Evolutionary conservation across 2,797 vertebrate genomes (phyloP).

Genomic region (Eurystomus glaucurus): DNA sequence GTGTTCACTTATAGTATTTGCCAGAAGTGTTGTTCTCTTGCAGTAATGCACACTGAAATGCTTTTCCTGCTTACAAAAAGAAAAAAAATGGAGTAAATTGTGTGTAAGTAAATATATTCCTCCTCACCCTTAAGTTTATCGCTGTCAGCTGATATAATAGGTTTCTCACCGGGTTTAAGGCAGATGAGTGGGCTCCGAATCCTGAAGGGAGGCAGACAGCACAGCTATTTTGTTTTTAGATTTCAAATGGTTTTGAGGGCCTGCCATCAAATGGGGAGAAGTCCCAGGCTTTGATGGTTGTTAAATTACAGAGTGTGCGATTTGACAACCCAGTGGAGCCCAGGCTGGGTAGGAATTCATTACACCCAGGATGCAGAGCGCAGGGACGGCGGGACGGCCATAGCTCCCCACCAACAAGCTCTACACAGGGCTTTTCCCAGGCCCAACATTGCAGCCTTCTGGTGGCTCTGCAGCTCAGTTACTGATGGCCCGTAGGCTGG

Average conservation of each 20-base stretch:
- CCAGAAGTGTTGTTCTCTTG: neutral
- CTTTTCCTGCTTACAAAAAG: conserved; percentile 14
- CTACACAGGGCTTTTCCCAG: rapidly evolving
- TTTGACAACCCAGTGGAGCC: conserved; percentile 20
- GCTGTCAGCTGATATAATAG: conserved; percentile 44
- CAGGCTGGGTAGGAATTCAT: rapidly evolving
- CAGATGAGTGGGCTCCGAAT: conserved; percentile 41
- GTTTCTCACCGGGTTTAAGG: conserved; percentile 32
- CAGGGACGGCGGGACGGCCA: rapidly evolving
- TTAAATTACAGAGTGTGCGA: neutral
- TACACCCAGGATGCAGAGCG: rapidly evolving
- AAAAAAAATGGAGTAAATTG: conserved; percentile 18
- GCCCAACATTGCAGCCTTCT: rapidly evolving
- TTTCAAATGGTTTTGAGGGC: conserved; percentile 28
- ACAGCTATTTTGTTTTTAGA: conserved; percentile 55
- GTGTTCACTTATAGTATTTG: neutral
- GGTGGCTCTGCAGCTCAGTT: rapidly evolving
- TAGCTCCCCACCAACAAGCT: neutral
- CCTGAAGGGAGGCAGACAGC: conserved; percentile 45
- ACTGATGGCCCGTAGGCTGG: neutral
- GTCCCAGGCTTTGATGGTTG: neutral
- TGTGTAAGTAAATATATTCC: conserved; percentile 36
- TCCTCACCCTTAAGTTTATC: neutral
- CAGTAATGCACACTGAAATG: neutral
- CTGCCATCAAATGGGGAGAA: conserved; percentile 3